Base-by-base conservation (phyloP, 1,140 invertebrate species). In the Trichomalopsis sarcophagae region DNA sequence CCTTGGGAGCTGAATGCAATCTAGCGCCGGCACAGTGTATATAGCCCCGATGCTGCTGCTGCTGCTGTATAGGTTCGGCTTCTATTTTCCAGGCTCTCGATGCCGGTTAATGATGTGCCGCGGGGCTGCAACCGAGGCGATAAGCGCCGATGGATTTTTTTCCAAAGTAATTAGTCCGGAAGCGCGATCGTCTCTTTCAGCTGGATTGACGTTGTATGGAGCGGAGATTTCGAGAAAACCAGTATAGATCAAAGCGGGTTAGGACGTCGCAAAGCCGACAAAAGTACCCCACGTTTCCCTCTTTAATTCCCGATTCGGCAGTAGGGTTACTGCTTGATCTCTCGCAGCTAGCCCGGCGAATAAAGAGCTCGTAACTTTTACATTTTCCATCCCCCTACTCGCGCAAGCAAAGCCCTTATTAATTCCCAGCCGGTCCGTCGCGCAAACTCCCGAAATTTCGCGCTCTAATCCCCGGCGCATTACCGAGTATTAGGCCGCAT, bases 391-490 rank as follows among this genome's bases (percentile, higher is more conserved):
- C 47, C 11, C 71, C 47, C 44, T 6, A 3, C 33, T 6, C 33
- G 5, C 13, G 50, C 0, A 21, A 55, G 27, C 44, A 82, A 82
- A 82, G 13, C 81, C 69, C 69, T 82, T 82, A 82, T 82, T 82
- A 82, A 82, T 76, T 75, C 33, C 81, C 47, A 74, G 4, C 44
- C 47, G 47, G 71, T 82, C 27, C 44, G 27, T 55, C 47, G 27
- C 71, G n/a, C 47, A 17, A 13, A 36, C 69, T 62, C 47, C 21
- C 23, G 47, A 82, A 74, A 82, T 74, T 82, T 74, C 69, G 47
- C n/a, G 71, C 44, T 74, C 81, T 82, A 82, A 82, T 82, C 81
- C 50, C 47, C 66, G 23, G 71, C 66, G 79, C 68, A 81, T 81
- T 81, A 81, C 68, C 11, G 17, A 81, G 79, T 81, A 81, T 81